These are phyloP conservation scores for Pandemis corylana DNA, from an alignment of 2,888 invertebrate genomes.

Conservation along the genomic window DNA sequence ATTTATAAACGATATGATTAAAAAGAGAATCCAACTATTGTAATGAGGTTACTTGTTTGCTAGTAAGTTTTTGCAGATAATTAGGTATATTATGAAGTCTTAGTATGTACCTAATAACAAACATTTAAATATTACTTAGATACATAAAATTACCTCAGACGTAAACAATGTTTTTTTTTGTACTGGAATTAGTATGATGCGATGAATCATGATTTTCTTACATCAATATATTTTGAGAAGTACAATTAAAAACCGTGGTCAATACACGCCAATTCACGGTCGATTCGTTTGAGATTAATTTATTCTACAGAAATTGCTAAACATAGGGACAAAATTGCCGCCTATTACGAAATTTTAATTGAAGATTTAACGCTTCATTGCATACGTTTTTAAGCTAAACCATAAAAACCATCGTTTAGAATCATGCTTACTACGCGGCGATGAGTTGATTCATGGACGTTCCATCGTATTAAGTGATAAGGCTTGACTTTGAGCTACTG, in stretches of 20 bases:
- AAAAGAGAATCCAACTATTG: neutral
- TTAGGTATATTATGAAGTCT: neutral
- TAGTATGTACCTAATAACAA: no score
- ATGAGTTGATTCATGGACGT: conserved; percentile 42
- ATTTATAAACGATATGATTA: neutral
- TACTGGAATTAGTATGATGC: neutral
- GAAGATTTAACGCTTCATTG: neutral
- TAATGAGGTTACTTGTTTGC: neutral
- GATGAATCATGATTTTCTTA: neutral
- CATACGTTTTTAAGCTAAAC: neutral
- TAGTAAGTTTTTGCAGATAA: neutral
- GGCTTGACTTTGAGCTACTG: conserved; percentile 40
- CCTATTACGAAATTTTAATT: conserved; percentile 11
- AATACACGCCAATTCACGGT: neutral
- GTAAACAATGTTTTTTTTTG: neutral
- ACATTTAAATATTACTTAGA: no score
- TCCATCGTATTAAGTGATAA: conserved; percentile 32
- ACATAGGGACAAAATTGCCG: conserved; percentile 4
- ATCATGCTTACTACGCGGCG: conserved; percentile 3
- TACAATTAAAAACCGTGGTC: neutral
- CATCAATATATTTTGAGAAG: neutral
- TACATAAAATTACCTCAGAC: no score
- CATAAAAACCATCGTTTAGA: neutral
- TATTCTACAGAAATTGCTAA: conserved; percentile 5
- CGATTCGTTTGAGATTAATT: conserved; percentile 3